Conservation (phyloP, 92 coral and sea anemone genomes). For the Parazoanthus atlanticus region DNA sequence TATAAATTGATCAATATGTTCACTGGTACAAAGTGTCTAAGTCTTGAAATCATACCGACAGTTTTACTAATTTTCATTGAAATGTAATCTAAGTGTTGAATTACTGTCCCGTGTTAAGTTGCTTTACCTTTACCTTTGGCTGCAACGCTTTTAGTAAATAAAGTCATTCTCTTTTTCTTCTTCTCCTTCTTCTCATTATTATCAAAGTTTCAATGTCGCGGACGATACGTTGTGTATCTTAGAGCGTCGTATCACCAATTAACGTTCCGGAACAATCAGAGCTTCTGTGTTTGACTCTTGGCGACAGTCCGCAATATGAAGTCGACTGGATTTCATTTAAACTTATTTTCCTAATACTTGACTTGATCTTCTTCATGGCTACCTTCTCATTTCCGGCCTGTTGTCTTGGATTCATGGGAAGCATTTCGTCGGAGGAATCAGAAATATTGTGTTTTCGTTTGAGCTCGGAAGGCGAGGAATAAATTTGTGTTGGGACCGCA, state of each 20-base stretch:
- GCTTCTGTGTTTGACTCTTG: not conserved
- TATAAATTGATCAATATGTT: too few species aligned
- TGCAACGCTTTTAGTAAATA: too few species aligned
- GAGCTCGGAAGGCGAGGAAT: not conserved
- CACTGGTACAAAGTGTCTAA: too few species aligned
- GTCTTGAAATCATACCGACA: too few species aligned
- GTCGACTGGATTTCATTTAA: constrained; percentile 6
- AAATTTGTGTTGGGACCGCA: not conserved
- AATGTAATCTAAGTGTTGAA: too few species aligned
- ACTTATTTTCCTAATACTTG: constrained; percentile 27
- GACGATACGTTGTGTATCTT: too few species aligned
- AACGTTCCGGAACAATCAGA: constrained; percentile 6
- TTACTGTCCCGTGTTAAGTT: too few species aligned
- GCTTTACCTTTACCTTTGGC: too few species aligned
- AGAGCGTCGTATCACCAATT: constrained; percentile 24
- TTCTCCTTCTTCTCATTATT: too few species aligned
- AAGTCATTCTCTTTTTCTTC: too few species aligned
- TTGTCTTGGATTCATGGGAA: not conserved
- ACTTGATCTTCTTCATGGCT: constrained; percentile 2
- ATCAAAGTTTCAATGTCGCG: not conserved
- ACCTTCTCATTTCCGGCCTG: not conserved
- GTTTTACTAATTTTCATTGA: too few species aligned
- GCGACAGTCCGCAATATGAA: not conserved
- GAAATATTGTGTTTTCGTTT: not conserved
- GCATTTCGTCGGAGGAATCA: not conserved